Base-by-base conservation (phyloP, 2,113 vertebrate species). In the Syngnathus typhle region DNA sequence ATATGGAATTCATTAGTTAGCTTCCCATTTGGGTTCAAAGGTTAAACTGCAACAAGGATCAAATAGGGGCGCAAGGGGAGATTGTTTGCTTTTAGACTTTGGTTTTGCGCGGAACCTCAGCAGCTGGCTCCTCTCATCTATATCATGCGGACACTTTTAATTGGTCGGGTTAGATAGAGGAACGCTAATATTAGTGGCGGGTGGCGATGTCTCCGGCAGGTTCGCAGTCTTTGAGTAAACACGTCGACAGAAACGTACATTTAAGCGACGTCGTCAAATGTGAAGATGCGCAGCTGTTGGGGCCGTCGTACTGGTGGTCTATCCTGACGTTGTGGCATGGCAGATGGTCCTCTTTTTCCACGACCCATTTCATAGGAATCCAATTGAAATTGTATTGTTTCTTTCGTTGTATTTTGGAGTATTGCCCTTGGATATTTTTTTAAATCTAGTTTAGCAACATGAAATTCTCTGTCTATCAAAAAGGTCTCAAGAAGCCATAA, bases 1-100 rank as follows among this genome's bases (percentile, higher is more conserved):
- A 94, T 93, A 94, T 92, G 91, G 91, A 93, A 94, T 91, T 90
- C 88, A 88, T 94, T 93, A 92, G 91, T 93, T 81, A 91, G 91
- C 88, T 82, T 85, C 87, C 86, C 83, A 70, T 70, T 69, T 62
- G 67, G 80, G 91, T 90, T 92, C 89, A 93, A 70, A 88, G 92
- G 92, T 94, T 92, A 92, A 85, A 80, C 83, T 91, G 88, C 82
- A 90, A 93, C 90, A 91, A 92, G 82, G 86, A 92, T 84, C 88
- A 91, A 92, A 86, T 87, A 75, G 84, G 72, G 67, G 79, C 27
- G 27, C 27, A 83, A 67, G 68, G 79, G 44, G 44, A 10, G 82
- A 68, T 82, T 51, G 72, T 85, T 87, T 87, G 75, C 83, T 62
- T 85, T 81, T 76, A 76, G 79, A 75, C 56, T 44, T 13, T 1